Evolutionary conservation across 1,140 invertebrate genomes (phyloP).

Genomic region (Lamellibrachia luymesi): DNA sequence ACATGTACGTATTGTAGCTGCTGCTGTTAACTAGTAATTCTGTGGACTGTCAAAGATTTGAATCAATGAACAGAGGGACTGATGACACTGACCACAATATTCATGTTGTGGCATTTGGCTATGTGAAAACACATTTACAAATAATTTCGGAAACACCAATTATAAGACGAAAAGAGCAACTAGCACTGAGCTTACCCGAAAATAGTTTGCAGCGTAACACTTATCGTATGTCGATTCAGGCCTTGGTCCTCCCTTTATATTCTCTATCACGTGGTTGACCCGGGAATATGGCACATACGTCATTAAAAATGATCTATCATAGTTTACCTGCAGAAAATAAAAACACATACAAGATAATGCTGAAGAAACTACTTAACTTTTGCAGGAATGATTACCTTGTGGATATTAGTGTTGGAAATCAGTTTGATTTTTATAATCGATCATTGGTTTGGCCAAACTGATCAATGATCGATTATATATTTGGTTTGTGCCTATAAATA

Average conservation of each 20-base stretch:
- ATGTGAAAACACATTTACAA: slow-evolving; percentile 14
- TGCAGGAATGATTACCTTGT: too few relatives aligned
- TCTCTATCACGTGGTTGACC: not conserved
- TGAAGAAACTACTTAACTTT: too few relatives aligned
- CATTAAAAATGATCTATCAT: not conserved
- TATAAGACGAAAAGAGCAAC: not conserved
- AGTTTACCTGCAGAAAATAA: not conserved
- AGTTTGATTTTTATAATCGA: too few relatives aligned
- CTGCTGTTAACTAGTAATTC: too few relatives aligned
- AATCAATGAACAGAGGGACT: not conserved
- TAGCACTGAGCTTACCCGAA: not conserved
- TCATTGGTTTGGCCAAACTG: too few relatives aligned
- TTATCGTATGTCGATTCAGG: not conserved
- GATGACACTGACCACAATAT: not conserved
- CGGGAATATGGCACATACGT: not conserved
- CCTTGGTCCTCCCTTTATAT: not conserved
- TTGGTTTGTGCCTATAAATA: too few relatives aligned
- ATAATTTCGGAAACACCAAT: not conserved
- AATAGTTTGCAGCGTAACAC: not conserved
- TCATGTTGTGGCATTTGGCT: not conserved
- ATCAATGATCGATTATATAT: too few relatives aligned
- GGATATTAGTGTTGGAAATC: too few relatives aligned
- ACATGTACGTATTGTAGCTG: not conserved
- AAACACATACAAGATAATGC: not conserved
- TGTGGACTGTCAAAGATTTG: not conserved